These are phyloP conservation scores for Proctacanthus coquilletti DNA, from an alignment of 1,140 invertebrate genomes.

Conservation along the genomic window DNA sequence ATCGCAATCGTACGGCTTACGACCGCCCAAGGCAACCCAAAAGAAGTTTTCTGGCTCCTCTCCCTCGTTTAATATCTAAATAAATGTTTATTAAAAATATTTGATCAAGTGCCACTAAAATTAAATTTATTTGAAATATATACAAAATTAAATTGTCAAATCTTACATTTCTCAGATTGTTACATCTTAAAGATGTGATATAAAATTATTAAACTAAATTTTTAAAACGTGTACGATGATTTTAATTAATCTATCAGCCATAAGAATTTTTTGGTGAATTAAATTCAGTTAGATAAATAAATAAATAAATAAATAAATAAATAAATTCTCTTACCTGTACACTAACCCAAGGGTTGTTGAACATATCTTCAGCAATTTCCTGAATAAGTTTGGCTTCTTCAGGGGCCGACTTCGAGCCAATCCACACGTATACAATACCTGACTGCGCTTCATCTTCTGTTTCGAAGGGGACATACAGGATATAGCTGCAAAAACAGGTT, in stretches of 20 bases:
- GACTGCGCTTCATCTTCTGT: constrained; percentile 71
- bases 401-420: constrained; percentile 74
- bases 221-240: too few species aligned
- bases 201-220: too few species aligned
- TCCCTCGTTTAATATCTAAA: constrained; percentile 78
- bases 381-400: constrained; percentile 81
- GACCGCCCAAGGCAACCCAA: constrained; percentile 88
- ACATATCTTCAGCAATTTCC: constrained; percentile 89
- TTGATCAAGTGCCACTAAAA: too few species aligned
- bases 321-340: constrained; percentile 49
- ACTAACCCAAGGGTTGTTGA: constrained; percentile 77
- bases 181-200: too few species aligned
- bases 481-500: constrained; percentile 54
- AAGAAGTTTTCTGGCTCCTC: constrained; percentile 99
- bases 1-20: constrained; percentile 80
- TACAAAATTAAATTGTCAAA: too few species aligned
- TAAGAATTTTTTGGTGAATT: too few species aligned
- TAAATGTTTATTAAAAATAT: background rate
- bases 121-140: background rate
- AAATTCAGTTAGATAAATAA: too few species aligned
- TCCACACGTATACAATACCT: constrained; percentile 96
- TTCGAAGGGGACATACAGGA: constrained; percentile 91
- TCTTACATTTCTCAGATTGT: too few species aligned
- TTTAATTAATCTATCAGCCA: too few species aligned
- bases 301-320: too few species aligned